Percentiles rank a stretch among this genome's conserved stretches.
phyloP scores from a whole-genome alignment of 2,888 invertebrate species.

The Ochlodes sylvanus region DNA sequence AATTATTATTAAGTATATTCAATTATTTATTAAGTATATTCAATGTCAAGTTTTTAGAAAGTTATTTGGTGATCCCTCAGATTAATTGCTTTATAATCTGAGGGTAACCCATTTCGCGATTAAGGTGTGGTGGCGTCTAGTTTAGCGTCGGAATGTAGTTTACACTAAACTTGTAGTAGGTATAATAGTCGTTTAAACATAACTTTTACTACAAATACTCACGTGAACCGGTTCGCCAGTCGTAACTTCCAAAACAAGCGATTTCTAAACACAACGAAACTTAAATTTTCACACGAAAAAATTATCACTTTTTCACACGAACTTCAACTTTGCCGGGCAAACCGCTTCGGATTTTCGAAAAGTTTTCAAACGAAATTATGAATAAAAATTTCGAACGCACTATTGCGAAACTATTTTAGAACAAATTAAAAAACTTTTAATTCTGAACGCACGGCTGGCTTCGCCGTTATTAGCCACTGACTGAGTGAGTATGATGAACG shows the following conservation, averaged over 20 bases:
- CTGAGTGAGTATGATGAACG: too few species aligned
- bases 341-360: neutral
- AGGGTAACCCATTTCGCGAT: neutral
- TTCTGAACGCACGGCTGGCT: neutral
- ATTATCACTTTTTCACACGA: conserved; percentile 23
- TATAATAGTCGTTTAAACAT: neutral
- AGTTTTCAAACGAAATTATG: neutral
- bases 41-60: neutral
- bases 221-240: conserved; percentile 28
- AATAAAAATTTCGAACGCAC: neutral
- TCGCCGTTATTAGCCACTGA: conserved; percentile 2
- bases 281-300: conserved; percentile 28
- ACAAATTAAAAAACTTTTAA: neutral
- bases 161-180: neutral
- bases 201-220: conserved; percentile 25
- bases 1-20: too few species aligned
- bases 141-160: neutral
- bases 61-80: conserved; percentile 1
- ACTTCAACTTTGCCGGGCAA: neutral
- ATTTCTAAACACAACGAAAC: conserved; percentile 29
- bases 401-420: neutral
- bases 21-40: too few species aligned
- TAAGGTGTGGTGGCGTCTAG: neutral
- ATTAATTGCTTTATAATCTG: too few species aligned
- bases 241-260: conserved; percentile 30